These are phyloP conservation scores for Erebia aethiops DNA, from an alignment of 2,888 invertebrate genomes.

Conservation along the genomic window DNA sequence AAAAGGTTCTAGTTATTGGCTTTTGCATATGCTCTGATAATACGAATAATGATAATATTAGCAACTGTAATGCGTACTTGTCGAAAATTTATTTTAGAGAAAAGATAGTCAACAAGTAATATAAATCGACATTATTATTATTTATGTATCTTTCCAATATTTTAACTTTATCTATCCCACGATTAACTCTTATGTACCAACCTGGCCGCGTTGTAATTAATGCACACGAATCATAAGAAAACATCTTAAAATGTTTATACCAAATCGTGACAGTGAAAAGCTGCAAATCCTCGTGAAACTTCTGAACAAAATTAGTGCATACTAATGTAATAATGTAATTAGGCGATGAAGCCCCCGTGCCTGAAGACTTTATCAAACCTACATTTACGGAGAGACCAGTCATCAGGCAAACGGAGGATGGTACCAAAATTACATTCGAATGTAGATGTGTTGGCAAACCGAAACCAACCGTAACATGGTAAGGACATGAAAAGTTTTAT, in stretches of 20 bases:
- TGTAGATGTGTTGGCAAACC: constrained; percentile 99
- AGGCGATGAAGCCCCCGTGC: constrained; percentile 98
- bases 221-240: constrained; percentile 70
- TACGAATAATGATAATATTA: constrained; percentile 54
- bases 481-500: constrained; percentile 63
- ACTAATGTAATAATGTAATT: constrained; percentile 59
- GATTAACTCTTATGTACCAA: constrained; percentile 68
- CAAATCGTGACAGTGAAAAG: constrained; percentile 43
- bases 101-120: constrained; percentile 30
- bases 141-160: constrained; percentile 58
- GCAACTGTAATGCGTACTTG: constrained; percentile 81
- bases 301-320: constrained; percentile 39
- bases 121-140: constrained; percentile 47
- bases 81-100: constrained; percentile 32
- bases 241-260: constrained; percentile 73
- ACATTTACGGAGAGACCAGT: constrained; percentile 99
- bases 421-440: constrained; percentile 97
- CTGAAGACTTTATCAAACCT: constrained; percentile 96
- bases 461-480: constrained; percentile 96
- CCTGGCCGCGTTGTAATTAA: constrained; percentile 50
- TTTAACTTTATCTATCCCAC: constrained; percentile 66
- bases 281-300: constrained; percentile 63
- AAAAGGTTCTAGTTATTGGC: constrained; percentile 58
- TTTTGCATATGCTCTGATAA: constrained; percentile 75
- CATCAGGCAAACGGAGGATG: constrained; percentile 98